These are phyloP conservation scores for Epinotia bilunana DNA, from an alignment of 2,888 invertebrate species.

Conservation along the genomic window DNA sequence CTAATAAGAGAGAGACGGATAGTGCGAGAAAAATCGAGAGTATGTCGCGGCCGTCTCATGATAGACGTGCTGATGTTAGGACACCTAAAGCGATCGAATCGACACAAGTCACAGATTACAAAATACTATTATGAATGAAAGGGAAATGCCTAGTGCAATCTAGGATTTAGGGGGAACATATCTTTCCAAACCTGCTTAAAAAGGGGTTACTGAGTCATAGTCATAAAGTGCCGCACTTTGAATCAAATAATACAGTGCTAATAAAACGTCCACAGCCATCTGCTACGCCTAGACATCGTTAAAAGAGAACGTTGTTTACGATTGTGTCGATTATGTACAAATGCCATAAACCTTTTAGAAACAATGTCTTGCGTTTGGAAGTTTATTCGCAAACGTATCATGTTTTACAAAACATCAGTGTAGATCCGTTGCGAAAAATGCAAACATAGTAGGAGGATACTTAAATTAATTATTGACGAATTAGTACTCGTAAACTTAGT, in stretches of 20 bases:
- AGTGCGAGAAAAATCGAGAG: no score
- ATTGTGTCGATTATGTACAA: slow-evolving; percentile 1
- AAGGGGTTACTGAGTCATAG: background rate
- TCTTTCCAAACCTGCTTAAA: no score
- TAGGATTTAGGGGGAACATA: no score
- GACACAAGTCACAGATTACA: no score
- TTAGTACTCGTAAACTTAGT: no score
- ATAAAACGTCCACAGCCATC: background rate
- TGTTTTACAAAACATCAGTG: slow-evolving; percentile 62
- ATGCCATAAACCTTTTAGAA: slow-evolving; percentile 33
- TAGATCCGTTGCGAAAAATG: slow-evolving; percentile 56
- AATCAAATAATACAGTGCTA: background rate
- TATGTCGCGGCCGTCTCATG: no score
- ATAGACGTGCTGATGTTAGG: no score
- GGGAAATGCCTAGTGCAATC: no score
- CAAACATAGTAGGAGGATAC: slow-evolving; percentile 49
- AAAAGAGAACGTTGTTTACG: slow-evolving; percentile 3
- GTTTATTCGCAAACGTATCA: slow-evolving; percentile 55
- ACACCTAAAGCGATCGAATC: no score
- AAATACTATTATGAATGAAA: no score
- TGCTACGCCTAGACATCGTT: background rate
- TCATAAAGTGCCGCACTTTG: background rate
- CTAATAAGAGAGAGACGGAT: no score
- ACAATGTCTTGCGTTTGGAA: slow-evolving; percentile 50
- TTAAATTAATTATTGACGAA: background rate